These are phyloP conservation scores for Peromyscus attwateri DNA, from an alignment of 2,797 vertebrate genomes.

Conservation along the genomic window DNA sequence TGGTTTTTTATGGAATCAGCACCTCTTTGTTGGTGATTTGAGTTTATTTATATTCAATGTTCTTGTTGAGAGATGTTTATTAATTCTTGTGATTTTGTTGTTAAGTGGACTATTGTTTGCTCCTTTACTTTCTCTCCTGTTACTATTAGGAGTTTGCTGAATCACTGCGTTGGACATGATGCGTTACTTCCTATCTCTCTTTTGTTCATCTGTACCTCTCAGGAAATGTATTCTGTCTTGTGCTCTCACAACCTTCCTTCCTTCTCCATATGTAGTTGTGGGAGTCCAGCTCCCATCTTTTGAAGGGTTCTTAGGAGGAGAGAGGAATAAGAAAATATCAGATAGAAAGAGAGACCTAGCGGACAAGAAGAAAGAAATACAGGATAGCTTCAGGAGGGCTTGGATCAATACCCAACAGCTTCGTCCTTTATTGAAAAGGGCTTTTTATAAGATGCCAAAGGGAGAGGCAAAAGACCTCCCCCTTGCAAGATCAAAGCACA, in stretches of 20 bases:
- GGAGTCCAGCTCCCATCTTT: too few relatives aligned
- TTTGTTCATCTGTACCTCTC: neutral
- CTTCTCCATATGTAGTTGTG: neutral
- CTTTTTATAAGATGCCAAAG: too few relatives aligned
- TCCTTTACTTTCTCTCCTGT: neutral
- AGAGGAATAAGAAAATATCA: too few relatives aligned
- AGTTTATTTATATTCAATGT: neutral
- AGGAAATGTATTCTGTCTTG: neutral
- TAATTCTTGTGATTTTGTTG: neutral
- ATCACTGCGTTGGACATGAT: neutral
- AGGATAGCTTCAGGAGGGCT: too few relatives aligned
- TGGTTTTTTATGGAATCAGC: neutral
- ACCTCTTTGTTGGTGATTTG: neutral
- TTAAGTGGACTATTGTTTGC: neutral
- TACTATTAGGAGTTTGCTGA: neutral
- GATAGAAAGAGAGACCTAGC: too few relatives aligned
- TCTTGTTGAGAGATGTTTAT: neutral
- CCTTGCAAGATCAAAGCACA: too few relatives aligned
- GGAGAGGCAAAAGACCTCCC: too few relatives aligned
- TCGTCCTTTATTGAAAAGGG: too few relatives aligned
- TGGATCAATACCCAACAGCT: too few relatives aligned
- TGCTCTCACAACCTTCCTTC: neutral
- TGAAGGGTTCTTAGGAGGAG: too few relatives aligned
- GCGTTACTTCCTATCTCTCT: neutral
- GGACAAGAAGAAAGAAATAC: too few relatives aligned